A percentile compares a stretch with the other conserved stretches of the same genome.
phyloP scores from a whole-genome alignment of 2,113 vertebrate species.

The Malurus alboscapulatus region DNA sequence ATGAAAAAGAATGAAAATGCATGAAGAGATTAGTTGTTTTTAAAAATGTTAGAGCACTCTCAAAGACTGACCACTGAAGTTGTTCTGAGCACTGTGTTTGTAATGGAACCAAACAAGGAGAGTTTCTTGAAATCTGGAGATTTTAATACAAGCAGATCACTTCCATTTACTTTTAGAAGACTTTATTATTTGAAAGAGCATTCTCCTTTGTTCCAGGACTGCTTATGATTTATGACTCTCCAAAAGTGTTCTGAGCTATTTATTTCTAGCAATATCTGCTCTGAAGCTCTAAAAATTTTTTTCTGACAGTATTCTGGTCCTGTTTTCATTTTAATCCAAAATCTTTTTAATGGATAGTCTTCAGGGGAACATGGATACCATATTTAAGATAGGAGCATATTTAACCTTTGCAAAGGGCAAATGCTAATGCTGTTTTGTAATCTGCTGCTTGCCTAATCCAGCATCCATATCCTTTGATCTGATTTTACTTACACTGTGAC shows the following conservation, averaged over 20 bases:
- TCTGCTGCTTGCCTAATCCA: neutral
- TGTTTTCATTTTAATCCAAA: neutral
- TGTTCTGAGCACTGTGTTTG: neutral
- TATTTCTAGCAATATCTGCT: neutral
- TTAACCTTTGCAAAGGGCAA: constrained; percentile 30
- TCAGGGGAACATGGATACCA: neutral
- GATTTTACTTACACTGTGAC: neutral
- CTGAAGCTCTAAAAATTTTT: neutral
- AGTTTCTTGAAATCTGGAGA: neutral
- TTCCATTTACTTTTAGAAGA: neutral
- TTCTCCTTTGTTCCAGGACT: neutral
- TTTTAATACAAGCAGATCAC: neutral
- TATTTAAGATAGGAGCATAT: neutral
- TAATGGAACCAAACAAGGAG: neutral
- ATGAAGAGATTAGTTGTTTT: neutral
- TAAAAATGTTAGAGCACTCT: neutral
- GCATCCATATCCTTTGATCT: neutral
- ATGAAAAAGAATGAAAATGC: neutral
- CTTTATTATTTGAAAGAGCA: neutral
- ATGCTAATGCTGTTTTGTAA: constrained; percentile 35
- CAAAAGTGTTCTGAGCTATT: neutral
- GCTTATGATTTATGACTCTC: neutral
- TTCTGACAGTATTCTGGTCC: neutral
- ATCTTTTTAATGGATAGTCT: neutral
- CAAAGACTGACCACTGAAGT: neutral